Conservation (phyloP, 2,113 vertebrate species). For the Tetraodon nigroviridis region DNA sequence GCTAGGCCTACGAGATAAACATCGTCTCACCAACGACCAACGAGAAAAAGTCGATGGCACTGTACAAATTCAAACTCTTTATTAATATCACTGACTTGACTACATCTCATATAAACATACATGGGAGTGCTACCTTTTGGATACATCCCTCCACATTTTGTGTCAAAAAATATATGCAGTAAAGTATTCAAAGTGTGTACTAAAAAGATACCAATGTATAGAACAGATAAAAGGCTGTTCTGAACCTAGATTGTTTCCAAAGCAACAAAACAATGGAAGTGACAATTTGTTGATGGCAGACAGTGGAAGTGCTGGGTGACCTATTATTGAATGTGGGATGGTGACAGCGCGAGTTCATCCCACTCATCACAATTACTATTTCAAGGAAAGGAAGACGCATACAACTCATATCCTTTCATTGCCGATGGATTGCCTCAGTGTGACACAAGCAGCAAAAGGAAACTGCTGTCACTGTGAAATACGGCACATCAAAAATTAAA, state of each 20-base stretch:
- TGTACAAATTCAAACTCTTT: neutral
- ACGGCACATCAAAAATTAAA: conserved; percentile 14
- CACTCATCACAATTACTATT: conserved; percentile 57
- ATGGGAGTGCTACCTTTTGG: neutral
- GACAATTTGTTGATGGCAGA: conserved; percentile 48
- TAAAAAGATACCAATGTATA: neutral
- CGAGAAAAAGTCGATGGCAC: neutral
- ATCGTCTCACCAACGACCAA: conserved; percentile 9
- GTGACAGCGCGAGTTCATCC: conserved; percentile 46
- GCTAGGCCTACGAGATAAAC: conserved; percentile 13
- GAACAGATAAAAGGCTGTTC: conserved; percentile 1
- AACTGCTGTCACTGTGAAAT: conserved; percentile 18
- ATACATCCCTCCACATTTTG: neutral
- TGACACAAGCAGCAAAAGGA: conserved; percentile 26
- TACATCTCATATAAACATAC: neutral
- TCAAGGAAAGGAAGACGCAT: conserved; percentile 33
- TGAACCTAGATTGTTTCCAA: conserved; percentile 16
- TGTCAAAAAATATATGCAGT: neutral
- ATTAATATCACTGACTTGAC: neutral
- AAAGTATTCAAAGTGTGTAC: too few relatives aligned
- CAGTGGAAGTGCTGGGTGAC: conserved; percentile 32
- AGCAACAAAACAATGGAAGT: conserved; percentile 27
- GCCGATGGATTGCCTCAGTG: conserved; percentile 27
- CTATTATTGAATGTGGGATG: conserved; percentile 41
- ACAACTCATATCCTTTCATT: conserved; percentile 35